These are phyloP conservation scores for Sprattus sprattus DNA, from an alignment of 2,113 vertebrate species.

Conservation along the genomic window DNA sequence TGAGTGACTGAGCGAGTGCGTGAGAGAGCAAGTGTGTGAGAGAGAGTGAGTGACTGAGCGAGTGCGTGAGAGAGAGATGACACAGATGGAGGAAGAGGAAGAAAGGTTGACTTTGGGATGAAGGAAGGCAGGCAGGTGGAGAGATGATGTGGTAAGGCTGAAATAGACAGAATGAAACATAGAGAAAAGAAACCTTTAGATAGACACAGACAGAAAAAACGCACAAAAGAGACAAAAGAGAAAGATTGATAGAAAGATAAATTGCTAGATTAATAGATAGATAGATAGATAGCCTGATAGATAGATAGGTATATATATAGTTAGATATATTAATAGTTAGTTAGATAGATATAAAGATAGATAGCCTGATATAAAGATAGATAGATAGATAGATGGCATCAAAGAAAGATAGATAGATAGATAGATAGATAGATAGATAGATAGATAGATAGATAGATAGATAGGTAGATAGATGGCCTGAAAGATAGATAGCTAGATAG, in stretches of 20 bases:
- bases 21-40: not conserved
- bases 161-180: not conserved
- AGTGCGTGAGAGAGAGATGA: not conserved
- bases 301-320: not conserved
- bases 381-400: too few species aligned
- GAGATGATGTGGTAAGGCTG: not conserved
- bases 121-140: not conserved
- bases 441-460: too few species aligned
- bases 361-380: too few species aligned
- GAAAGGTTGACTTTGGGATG: too few species aligned
- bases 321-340: too few species aligned
- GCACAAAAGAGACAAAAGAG: not conserved
- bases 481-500: too few species aligned
- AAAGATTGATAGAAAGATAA: not conserved
- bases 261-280: too few species aligned
- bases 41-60: not conserved
- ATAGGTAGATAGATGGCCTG: too few species aligned
- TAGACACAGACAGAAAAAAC: not conserved
- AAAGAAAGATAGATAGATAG: too few species aligned
- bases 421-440: not conserved
- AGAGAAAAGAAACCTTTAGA: not conserved
- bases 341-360: too few species aligned
- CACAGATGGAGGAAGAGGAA: not conserved
- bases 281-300: not conserved
- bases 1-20: not conserved